Conservation (phyloP, 2,113 vertebrate genomes). For the Megaceryle torquata region DNA sequence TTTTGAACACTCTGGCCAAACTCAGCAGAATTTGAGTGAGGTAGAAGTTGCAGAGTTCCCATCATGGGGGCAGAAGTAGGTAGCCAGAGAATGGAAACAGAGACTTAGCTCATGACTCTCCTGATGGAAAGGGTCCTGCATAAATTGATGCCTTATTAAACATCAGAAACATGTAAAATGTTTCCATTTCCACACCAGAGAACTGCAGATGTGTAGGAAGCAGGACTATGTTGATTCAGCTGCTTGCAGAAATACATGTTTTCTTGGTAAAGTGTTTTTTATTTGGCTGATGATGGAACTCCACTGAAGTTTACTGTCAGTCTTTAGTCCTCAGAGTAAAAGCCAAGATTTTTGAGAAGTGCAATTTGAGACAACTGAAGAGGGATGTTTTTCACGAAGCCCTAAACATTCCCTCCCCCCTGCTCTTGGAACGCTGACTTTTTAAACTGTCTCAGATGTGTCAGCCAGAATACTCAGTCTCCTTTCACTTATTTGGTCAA, state of each 20-base stretch:
- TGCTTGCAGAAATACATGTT: constrained; percentile 8
- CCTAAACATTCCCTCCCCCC: background rate
- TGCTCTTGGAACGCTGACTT: background rate
- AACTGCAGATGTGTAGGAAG: background rate
- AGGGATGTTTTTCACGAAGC: constrained; percentile 4
- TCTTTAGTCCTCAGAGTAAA: background rate
- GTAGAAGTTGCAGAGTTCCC: background rate
- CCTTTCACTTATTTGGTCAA: background rate
- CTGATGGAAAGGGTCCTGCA: background rate
- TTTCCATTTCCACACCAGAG: background rate
- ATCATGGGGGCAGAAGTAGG: background rate
- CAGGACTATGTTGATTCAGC: background rate
- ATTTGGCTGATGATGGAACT: background rate
- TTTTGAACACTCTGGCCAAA: background rate
- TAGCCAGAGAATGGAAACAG: background rate
- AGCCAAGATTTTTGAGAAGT: background rate
- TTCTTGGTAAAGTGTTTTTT: background rate
- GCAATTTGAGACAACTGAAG: background rate
- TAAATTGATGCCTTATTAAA: background rate
- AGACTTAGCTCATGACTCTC: background rate
- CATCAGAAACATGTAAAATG: background rate
- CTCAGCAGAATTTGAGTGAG: background rate
- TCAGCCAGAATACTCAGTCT: background rate
- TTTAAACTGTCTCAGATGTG: background rate
- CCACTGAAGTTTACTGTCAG: background rate